These are phyloP conservation scores for Xenopus borealis DNA, from an alignment of 2,113 vertebrate species.

Conservation along the genomic window DNA sequence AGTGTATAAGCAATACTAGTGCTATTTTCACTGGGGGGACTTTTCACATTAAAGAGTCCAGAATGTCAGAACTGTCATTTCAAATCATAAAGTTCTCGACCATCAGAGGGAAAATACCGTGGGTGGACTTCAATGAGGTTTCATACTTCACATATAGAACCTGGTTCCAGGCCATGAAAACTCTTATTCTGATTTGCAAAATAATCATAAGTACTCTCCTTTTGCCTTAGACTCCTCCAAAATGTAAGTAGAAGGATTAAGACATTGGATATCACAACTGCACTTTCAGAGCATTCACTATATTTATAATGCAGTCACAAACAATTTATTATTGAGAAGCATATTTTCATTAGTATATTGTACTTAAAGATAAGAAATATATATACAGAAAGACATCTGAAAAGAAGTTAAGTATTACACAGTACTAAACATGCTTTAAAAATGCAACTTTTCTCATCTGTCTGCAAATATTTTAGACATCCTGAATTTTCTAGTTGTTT, in stretches of 20 bases:
- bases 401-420: conserved; percentile 1
- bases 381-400: conserved; percentile 25
- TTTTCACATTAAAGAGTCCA: no score
- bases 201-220: neutral
- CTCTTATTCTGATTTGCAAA: conserved; percentile 29
- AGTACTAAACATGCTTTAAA: conserved; percentile 28
- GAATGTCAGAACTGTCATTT: no score
- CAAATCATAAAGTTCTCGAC: no score
- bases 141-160: neutral
- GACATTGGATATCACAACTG: conserved; percentile 27
- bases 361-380: conserved; percentile 37
- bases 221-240: conserved; percentile 34
- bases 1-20: no score
- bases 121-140: neutral
- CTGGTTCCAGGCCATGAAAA: conserved; percentile 23
- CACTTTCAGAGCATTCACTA: conserved; percentile 40
- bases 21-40: no score
- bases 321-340: conserved; percentile 38
- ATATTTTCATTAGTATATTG: conserved; percentile 43
- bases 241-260: conserved; percentile 26
- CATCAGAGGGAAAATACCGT: neutral
- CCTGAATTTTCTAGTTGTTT: conserved; percentile 39
- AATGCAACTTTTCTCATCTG: conserved; percentile 1
- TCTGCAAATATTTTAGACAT: conserved; percentile 53
- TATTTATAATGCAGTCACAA: conserved; percentile 39